phyloP scores from a whole-genome alignment of 1,140 invertebrate genomes.

The Zaprionus vittiger region DNA sequence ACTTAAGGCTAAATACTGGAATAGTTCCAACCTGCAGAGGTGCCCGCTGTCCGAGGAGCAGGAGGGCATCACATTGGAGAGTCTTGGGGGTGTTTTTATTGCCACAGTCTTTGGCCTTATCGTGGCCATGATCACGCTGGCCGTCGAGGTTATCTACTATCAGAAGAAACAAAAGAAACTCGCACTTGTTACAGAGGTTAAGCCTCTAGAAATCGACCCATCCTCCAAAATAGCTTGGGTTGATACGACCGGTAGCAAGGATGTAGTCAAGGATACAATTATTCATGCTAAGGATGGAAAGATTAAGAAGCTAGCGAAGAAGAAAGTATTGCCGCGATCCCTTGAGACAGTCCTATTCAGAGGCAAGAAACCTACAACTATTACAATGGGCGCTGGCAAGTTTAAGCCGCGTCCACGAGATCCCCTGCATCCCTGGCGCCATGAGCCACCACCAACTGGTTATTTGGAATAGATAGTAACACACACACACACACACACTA shows the following conservation, averaged over 20 bases:
- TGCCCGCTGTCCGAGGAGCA: constrained; percentile 91
- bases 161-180: constrained; percentile 84
- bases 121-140: constrained; percentile 92
- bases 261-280: background rate
- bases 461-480: constrained; percentile 58
- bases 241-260: background rate
- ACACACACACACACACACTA: background rate
- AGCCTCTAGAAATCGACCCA: constrained; percentile 31
- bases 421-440: constrained; percentile 19
- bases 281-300: background rate
- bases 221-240: constrained; percentile 20
- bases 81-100: constrained; percentile 95
- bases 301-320: constrained; percentile 19
- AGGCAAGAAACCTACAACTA: constrained; percentile 44
- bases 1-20: constrained; percentile 93
- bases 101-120: constrained; percentile 93
- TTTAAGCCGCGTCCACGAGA: constrained; percentile 59
- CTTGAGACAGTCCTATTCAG: constrained; percentile 67
- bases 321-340: constrained; percentile 60
- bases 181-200: constrained; percentile 56
- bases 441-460: constrained; percentile 26
- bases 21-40: constrained; percentile 87
- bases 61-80: constrained; percentile 94
- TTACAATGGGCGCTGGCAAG: constrained; percentile 58
- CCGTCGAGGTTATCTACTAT: constrained; percentile 92